Percentiles rank a stretch among this genome's conserved stretches.
Evolutionary conservation across 2,797 vertebrate species (phyloP).

Genomic region (Xiphorhynchus erythropygius): DNA sequence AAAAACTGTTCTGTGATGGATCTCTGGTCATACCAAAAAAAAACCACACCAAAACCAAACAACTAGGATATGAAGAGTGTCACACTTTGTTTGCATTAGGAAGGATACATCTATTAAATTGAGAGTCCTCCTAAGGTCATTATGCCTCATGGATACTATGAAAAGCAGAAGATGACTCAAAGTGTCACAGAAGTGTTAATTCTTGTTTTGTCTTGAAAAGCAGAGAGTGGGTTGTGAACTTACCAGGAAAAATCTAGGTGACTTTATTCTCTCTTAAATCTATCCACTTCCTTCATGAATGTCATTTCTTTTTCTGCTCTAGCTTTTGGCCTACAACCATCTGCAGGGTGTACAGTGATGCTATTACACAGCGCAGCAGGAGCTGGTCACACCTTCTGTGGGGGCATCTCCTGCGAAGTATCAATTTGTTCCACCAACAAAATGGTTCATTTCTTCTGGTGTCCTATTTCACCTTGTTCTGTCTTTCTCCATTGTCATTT

Average conservation of each 20-base stretch:
- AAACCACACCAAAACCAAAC: rapidly evolving
- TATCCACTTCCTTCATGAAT: neutral
- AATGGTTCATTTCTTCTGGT: constrained; percentile 49
- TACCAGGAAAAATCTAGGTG: neutral
- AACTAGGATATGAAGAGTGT: neutral
- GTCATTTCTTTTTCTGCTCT: constrained; percentile 18
- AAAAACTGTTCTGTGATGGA: neutral
- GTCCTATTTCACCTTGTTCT: constrained; percentile 52
- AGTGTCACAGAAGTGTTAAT: neutral
- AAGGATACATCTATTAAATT: neutral
- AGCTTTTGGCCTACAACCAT: constrained; percentile 53
- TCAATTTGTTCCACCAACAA: constrained; percentile 60
- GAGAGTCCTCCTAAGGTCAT: neutral
- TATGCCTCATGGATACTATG: neutral
- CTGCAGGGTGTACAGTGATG: constrained; percentile 2
- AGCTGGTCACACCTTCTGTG: constrained; percentile 42
- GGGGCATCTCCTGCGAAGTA: constrained; percentile 47
- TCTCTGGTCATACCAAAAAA: neutral
- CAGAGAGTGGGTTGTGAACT: neutral
- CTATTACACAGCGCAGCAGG: constrained; percentile 52
- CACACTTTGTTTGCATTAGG: neutral
- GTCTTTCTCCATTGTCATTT: constrained; percentile 38
- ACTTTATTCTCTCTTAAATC: neutral
- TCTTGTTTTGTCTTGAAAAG: neutral
- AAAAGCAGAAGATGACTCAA: neutral